Percentiles rank a stretch among this genome's conserved stretches.
These are phyloP conservation scores for Chauna torquata DNA, from an alignment of 2,113 vertebrate species.

Conservation along the genomic window DNA sequence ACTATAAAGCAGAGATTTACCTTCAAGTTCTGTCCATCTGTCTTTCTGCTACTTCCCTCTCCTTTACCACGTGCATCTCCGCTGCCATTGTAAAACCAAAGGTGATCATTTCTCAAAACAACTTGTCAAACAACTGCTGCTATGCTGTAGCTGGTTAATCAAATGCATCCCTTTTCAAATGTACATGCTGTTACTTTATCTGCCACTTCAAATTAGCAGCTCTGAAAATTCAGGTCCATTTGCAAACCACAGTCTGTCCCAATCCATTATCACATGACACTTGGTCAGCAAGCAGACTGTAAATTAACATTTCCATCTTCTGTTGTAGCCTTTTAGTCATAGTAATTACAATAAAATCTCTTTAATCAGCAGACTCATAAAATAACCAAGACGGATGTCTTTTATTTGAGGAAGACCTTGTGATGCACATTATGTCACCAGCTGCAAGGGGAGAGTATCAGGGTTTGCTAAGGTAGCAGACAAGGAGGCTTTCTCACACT, in stretches of 20 bases:
- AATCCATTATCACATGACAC: constrained; percentile 58
- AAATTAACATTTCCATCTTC: constrained; percentile 71
- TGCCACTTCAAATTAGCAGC: constrained; percentile 44
- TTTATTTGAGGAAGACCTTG: constrained; percentile 65
- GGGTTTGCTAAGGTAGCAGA: constrained; percentile 13
- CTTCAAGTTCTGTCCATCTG: not conserved
- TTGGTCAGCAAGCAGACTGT: constrained; percentile 67
- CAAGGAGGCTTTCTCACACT: not conserved
- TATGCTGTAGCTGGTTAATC: not conserved
- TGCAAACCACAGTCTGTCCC: constrained; percentile 41
- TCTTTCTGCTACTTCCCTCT: not conserved
- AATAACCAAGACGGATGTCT: constrained; percentile 63
- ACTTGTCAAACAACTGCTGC: not conserved
- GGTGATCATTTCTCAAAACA: not conserved
- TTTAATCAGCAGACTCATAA: constrained; percentile 67
- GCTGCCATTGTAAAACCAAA: not conserved
- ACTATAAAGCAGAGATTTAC: not conserved
- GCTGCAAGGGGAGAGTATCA: not conserved
- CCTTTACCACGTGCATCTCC: not conserved
- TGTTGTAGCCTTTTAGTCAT: constrained; percentile 31
- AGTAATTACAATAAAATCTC: constrained; percentile 66
- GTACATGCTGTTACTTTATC: not conserved
- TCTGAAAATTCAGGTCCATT: constrained; percentile 29
- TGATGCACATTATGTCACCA: constrained; percentile 40
- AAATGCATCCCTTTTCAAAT: not conserved